These are phyloP conservation scores for Steatornis caripensis DNA, from an alignment of 2,113 vertebrate genomes.

Conservation along the genomic window DNA sequence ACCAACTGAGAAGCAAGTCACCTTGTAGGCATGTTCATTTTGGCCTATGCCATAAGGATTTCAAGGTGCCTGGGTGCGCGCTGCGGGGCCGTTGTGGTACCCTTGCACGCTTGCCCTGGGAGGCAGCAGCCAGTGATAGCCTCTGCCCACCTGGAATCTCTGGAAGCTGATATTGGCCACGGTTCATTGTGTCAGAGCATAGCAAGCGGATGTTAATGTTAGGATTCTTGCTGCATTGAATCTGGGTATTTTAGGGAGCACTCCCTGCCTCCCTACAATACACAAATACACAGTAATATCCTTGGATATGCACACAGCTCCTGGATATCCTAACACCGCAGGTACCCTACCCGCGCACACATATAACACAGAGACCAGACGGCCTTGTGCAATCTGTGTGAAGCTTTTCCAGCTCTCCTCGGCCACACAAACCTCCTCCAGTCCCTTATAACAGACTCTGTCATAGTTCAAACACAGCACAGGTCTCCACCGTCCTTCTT, in stretches of 20 bases:
- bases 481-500: background rate
- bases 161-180: background rate
- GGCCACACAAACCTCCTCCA: background rate
- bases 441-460: background rate
- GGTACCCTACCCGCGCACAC: background rate
- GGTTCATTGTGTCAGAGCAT: background rate
- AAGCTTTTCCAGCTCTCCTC: background rate
- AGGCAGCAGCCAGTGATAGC: background rate
- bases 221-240: background rate
- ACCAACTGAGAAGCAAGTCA: fast-evolving
- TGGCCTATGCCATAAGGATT: background rate
- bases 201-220: fast-evolving
- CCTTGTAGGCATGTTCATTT: fast-evolving
- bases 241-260: background rate
- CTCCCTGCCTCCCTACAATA: no score
- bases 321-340: background rate
- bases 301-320: background rate
- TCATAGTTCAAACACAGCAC: background rate
- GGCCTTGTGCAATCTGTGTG: fast-evolving
- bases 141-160: background rate
- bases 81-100: fast-evolving
- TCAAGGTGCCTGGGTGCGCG: background rate
- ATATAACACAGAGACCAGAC: background rate
- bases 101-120: background rate
- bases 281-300: background rate